A percentile compares a stretch with the other conserved stretches of the same genome.
Conservation (phyloP, 2,797 vertebrate species). For the Furcifer pardalis region DNA sequence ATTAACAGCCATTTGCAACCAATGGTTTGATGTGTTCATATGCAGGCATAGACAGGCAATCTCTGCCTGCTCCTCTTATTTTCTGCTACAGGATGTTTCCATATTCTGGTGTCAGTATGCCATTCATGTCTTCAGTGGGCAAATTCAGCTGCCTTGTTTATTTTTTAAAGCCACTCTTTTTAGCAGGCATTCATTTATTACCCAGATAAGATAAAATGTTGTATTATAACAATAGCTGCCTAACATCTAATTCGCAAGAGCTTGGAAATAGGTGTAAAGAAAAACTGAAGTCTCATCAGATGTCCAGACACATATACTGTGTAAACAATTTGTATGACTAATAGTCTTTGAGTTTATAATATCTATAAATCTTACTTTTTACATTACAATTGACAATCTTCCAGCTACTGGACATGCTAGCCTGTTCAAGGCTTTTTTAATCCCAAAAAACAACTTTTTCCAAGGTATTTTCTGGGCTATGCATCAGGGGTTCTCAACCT, state of each 20-base stretch:
- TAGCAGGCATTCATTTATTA: not conserved
- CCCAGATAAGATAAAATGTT: not conserved
- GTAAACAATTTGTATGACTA: not conserved
- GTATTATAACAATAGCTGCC: not conserved
- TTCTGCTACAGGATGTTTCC: slow-evolving; percentile 33
- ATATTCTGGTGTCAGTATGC: not conserved
- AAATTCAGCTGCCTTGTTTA: not conserved
- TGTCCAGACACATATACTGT: not conserved
- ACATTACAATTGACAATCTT: too few relatives aligned
- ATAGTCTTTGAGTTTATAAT: not conserved
- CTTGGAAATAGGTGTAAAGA: not conserved
- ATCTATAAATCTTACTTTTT: not conserved
- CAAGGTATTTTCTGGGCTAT: too few relatives aligned
- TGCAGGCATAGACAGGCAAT: slow-evolving; percentile 22
- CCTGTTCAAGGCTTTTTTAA: too few relatives aligned
- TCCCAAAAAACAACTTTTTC: too few relatives aligned
- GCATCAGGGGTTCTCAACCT: too few relatives aligned
- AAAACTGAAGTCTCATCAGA: not conserved
- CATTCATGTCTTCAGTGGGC: not conserved
- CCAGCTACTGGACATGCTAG: too few relatives aligned
- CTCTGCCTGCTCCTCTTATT: slow-evolving; percentile 25
- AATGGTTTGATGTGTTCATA: slow-evolving; percentile 46
- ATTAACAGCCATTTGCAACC: slow-evolving; percentile 33
- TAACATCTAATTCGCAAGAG: not conserved
- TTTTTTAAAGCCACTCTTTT: not conserved